Percentiles rank a stretch among this genome's conserved stretches.
phyloP scores from a whole-genome alignment of 2,888 invertebrate genomes.

The Heliconius aoede region DNA sequence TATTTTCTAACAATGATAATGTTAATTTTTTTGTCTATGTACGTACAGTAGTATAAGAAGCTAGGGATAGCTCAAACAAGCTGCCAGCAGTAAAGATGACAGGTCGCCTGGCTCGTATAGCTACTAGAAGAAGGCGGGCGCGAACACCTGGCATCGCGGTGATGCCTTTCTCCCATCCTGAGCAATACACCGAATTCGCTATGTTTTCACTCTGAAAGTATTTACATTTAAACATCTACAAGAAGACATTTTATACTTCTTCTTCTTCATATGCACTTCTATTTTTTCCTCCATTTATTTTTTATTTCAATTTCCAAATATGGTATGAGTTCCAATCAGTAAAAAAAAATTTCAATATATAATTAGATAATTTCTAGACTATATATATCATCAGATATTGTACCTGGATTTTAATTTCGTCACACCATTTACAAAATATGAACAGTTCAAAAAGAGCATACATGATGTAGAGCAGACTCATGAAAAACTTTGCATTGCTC shows the following conservation, averaged over 20 bases:
- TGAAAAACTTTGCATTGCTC: conserved; percentile 61
- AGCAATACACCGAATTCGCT: conserved; percentile 48
- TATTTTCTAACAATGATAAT: not conserved
- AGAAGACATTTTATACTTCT: not conserved
- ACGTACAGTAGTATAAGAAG: conserved; percentile 50
- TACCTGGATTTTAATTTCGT: conserved; percentile 72
- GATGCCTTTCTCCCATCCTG: conserved; percentile 48
- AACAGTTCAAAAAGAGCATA: conserved; percentile 70
- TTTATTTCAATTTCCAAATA: not conserved
- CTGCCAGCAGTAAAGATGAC: conserved; percentile 51
- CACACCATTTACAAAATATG: conserved; percentile 74
- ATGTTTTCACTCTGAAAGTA: conserved; percentile 50
- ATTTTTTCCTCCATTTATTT: not conserved
- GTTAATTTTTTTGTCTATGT: not conserved
- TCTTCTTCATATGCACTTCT: not conserved
- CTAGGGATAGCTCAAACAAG: conserved; percentile 50
- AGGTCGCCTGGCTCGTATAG: conserved; percentile 47
- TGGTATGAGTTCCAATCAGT: not conserved
- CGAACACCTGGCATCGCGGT: conserved; percentile 41
- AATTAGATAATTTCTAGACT: not conserved
- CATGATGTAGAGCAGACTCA: conserved; percentile 66
- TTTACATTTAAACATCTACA: not conserved
- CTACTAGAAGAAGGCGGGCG: conserved; percentile 43
- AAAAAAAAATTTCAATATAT: not conserved
- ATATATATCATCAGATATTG: too few relatives aligned